Evolutionary conservation across 53 echinoderm and acorn worm genomes (phyloP).

Genomic region (Henricia sp.): DNA sequence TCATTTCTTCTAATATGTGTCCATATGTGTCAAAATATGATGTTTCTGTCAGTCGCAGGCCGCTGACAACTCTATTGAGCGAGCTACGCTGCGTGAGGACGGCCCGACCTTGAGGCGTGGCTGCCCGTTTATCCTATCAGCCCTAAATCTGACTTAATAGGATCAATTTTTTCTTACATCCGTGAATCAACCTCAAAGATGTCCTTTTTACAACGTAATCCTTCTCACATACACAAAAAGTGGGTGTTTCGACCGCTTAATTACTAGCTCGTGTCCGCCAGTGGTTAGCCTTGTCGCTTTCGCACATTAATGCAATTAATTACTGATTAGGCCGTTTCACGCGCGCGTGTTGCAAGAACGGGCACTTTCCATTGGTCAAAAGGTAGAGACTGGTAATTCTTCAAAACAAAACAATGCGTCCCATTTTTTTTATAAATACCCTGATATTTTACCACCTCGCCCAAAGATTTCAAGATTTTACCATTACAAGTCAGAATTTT

Average conservation of each 20-base stretch:
- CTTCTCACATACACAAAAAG: neutral
- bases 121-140: slow-evolving; percentile 2
- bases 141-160: neutral
- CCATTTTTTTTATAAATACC: no score
- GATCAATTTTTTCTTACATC: neutral
- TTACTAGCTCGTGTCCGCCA: neutral
- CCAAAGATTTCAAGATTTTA: no score
- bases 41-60: no score
- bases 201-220: neutral
- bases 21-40: no score
- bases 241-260: neutral
- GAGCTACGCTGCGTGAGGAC: no score
- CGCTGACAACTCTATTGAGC: no score
- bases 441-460: no score
- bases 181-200: neutral
- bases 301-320: slow-evolving; percentile 7
- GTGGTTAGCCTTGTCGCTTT: neutral
- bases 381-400: neutral
- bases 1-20: no score
- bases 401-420: no score
- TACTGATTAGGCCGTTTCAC: neutral
- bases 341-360: neutral
- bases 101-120: neutral
- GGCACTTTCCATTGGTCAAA: slow-evolving; percentile 5
- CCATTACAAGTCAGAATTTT: no score